Conservation (phyloP, 1,140 invertebrate species). For the Propsilocerus akamusi region DNA sequence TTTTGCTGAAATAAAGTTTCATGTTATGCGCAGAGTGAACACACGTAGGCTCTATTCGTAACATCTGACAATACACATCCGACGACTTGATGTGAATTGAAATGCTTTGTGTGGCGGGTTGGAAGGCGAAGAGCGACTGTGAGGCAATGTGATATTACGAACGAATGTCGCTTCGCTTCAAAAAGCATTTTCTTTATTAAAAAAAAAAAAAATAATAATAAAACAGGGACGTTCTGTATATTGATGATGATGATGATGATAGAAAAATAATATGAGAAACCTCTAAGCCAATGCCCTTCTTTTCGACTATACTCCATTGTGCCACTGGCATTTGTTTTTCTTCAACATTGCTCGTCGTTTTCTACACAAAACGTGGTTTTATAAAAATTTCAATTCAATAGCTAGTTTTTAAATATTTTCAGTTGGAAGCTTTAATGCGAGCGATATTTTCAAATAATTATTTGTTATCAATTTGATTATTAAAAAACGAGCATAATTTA, state of each 20-base stretch:
- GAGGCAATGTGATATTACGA: neutral
- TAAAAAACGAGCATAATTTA: too few relatives aligned
- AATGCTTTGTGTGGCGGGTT: too few relatives aligned
- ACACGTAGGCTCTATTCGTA: neutral
- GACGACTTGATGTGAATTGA: too few relatives aligned
- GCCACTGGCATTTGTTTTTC: slow-evolving; percentile 1
- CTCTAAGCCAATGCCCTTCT: slow-evolving; percentile 3
- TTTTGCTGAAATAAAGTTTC: slow-evolving; percentile 3
- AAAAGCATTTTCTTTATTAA: neutral
- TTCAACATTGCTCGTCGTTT: neutral
- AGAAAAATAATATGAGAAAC: neutral
- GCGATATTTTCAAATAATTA: too few relatives aligned
- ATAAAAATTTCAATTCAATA: too few relatives aligned
- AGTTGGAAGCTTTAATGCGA: too few relatives aligned
- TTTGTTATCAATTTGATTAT: too few relatives aligned
- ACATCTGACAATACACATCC: neutral
- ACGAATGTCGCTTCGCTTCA: neutral
- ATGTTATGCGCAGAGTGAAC: slow-evolving; percentile 2
- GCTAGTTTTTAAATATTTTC: too few relatives aligned
- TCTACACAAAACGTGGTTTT: neutral
- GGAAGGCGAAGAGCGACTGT: too few relatives aligned
- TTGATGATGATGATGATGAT: neutral
- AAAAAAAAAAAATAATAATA: too few relatives aligned
- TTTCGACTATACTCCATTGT: neutral
- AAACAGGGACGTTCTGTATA: slow-evolving; percentile 3